Conservation (phyloP, 2,888 invertebrate genomes). For the Arenicola marina region DNA sequence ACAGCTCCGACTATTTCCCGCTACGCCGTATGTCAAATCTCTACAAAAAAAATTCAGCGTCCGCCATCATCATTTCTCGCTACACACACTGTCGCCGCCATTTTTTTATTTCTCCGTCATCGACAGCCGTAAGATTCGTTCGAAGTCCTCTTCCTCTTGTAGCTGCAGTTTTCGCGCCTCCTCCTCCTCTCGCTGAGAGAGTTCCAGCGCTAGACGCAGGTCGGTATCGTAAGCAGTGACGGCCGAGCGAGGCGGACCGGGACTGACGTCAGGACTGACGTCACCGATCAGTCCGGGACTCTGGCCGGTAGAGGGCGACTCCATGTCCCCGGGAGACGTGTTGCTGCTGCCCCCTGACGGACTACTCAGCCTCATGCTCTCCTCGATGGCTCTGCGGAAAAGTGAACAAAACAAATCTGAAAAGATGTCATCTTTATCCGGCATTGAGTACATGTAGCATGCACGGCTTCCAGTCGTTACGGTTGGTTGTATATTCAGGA, state of each 20-base stretch:
- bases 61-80: too few relatives aligned
- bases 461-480: too few relatives aligned
- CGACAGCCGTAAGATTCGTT: not conserved
- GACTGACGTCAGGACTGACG: too few relatives aligned
- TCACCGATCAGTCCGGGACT: too few relatives aligned
- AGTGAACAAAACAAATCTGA: not conserved
- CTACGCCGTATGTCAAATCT: not conserved
- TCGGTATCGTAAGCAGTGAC: not conserved
- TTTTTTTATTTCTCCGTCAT: not conserved
- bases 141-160: not conserved
- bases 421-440: too few relatives aligned
- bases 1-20: not conserved
- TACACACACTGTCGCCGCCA: not conserved
- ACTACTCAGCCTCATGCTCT: not conserved
- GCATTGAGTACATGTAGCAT: not conserved
- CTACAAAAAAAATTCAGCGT: not conserved
- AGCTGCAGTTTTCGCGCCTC: not conserved
- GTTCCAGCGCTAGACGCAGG: not conserved
- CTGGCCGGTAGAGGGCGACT: not conserved
- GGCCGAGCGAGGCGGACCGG: too few relatives aligned
- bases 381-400: not conserved
- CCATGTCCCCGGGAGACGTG: not conserved
- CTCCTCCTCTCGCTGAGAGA: not conserved
- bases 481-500: too few relatives aligned
- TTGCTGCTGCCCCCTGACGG: not conserved